A percentile compares a stretch with the other conserved stretches of the same genome.
These are phyloP conservation scores for Nannospalax galili DNA, from an alignment of 2,113 vertebrate species.

Conservation along the genomic window DNA sequence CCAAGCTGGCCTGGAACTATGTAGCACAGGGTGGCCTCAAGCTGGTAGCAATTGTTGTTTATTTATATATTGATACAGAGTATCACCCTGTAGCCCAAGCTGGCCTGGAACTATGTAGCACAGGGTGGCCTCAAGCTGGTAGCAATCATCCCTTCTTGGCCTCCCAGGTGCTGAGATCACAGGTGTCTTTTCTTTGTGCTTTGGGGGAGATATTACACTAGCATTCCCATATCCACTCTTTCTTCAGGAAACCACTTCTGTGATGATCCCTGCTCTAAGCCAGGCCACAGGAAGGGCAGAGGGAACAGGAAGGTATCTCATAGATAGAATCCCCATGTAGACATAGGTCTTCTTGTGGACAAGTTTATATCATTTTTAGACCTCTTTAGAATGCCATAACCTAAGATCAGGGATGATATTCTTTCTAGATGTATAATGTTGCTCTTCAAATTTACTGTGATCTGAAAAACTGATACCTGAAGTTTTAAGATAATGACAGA, in stretches of 20 bases:
- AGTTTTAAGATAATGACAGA: background rate
- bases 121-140: background rate
- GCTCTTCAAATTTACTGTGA: background rate
- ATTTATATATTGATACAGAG: background rate
- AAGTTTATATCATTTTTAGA: rapidly evolving
- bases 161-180: background rate
- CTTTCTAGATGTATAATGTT: background rate
- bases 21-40: background rate
- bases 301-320: background rate
- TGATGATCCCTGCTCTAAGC: background rate
- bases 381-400: background rate
- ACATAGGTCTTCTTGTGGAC: background rate
- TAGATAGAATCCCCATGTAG: rapidly evolving
- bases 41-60: background rate
- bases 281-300: background rate
- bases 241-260: background rate
- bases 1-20: background rate
- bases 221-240: background rate
- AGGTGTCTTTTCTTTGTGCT: background rate
- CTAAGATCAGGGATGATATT: background rate
- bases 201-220: background rate
- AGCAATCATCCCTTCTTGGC: background rate
- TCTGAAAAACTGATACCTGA: background rate
- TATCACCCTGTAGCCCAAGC: background rate
- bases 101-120: background rate